These are phyloP conservation scores for Psilanteris sp. DNA, from an alignment of 1,140 invertebrate species.

Conservation along the genomic window DNA sequence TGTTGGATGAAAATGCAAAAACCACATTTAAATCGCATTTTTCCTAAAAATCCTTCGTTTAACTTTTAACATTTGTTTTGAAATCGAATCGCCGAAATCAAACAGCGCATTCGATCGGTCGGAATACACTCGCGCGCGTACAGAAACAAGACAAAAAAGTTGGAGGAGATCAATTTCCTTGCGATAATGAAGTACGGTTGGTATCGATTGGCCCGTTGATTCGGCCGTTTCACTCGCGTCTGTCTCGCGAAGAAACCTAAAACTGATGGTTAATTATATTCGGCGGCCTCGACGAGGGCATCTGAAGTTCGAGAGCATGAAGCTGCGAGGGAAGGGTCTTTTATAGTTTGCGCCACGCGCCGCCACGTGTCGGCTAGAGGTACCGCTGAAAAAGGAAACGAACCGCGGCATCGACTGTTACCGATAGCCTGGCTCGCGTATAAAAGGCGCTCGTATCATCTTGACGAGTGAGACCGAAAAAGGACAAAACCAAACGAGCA, in stretches of 20 bases:
- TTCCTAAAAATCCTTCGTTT: no score
- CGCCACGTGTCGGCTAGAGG: conserved; percentile 73
- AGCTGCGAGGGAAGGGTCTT: conserved; percentile 68
- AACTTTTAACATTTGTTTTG: no score
- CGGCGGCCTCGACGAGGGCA: conserved; percentile 57
- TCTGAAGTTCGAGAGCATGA: conserved; percentile 66
- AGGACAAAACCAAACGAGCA: conserved; percentile 21
- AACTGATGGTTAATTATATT: conserved; percentile 80
- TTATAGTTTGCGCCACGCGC: conserved; percentile 79
- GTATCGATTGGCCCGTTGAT: conserved; percentile 12
- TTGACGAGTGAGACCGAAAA: conserved; percentile 39
- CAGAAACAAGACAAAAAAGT: no score
- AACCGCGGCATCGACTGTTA: conserved; percentile 71
- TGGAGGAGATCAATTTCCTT: conserved; percentile 20
- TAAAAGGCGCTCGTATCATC: conserved; percentile 58
- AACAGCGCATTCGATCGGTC: no score
- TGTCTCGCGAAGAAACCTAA: conserved; percentile 75
- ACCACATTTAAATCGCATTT: no score
- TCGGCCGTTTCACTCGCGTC: conserved; percentile 42
- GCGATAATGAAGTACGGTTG: conserved; percentile 28
- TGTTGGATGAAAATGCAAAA: no score
- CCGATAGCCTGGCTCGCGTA: conserved; percentile 67
- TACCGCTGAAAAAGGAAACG: conserved; percentile 72
- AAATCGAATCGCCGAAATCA: no score
- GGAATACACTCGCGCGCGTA: no score